Base-by-base conservation (phyloP, 2,888 invertebrate species). In the Acanthosepion esculentum region DNA sequence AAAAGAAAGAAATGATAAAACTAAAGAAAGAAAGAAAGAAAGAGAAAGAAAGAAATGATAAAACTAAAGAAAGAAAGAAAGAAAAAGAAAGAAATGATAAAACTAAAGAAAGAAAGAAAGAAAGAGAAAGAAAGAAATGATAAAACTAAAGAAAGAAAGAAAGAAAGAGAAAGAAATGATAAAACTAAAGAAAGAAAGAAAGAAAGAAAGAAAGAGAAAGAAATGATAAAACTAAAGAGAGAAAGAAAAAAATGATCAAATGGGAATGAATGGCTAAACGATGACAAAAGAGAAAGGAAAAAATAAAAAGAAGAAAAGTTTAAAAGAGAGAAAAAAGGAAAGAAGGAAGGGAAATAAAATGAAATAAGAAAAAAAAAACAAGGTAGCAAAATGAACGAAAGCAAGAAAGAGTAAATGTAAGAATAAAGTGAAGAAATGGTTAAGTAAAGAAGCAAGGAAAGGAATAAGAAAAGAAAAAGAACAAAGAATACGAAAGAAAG, bases 281-380 rank as follows among this genome's bases (percentile, higher is more conserved):
- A n/a, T n/a, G n/a, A n/a, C n/a, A n/a, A n/a, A n/a, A n/a, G n/a
- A n/a, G n/a, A n/a, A n/a, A n/a, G n/a, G n/a, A n/a, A n/a, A n/a
- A n/a, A n/a, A n/a, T n/a, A n/a, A n/a, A n/a, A n/a, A n/a, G n/a
- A n/a, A n/a, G n/a, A n/a, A n/a, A n/a, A n/a, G n/a, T n/a, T n/a
- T n/a, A n/a, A n/a, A n/a, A 23, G 18, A 3, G 2, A 59, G 2
- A 0, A 6, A 23, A 0, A 0, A 59, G 33, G 10, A 5, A 15
- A n/a, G 26, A 8, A 5, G 26, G 29, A n/a, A 10, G 15, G 1
- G 18, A n/a, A n/a, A n/a, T 10, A 29, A 12, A n/a, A 78, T 7
- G 29, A 10, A n/a, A 78, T 0, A 23, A 1, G 0, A 6, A 0
- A 6, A 6, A 6, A 23, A 6, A 23, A 23, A 7, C 3, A 0